Percentiles rank a stretch among this genome's conserved stretches.
These are phyloP conservation scores for Stegophylla sp. DNA, from an alignment of 2,888 invertebrate species.

Conservation along the genomic window DNA sequence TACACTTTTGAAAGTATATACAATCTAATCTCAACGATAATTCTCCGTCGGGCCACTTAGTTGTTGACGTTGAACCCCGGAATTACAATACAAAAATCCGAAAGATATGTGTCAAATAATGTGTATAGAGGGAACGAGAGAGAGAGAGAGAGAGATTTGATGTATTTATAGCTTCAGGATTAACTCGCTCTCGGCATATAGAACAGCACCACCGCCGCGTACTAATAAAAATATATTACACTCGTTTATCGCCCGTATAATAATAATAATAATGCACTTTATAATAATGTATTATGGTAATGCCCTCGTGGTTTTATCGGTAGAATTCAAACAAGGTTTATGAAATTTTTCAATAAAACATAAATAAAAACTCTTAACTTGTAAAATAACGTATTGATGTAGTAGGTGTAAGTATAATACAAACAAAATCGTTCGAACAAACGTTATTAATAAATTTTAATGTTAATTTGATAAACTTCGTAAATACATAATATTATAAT, in stretches of 20 bases:
- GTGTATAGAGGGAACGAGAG: no score
- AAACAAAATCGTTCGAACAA: not conserved
- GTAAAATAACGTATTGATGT: not conserved
- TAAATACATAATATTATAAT: no score
- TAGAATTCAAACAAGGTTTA: constrained; percentile 19
- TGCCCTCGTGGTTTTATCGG: constrained; percentile 30
- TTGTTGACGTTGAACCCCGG: constrained; percentile 17
- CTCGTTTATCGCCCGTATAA: constrained; percentile 21
- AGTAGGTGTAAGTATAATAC: no score
- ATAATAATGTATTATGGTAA: constrained; percentile 30
- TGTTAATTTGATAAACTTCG: not conserved
- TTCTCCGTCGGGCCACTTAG: constrained; percentile 26
- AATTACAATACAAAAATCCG: constrained; percentile 21
- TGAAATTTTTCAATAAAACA: constrained; percentile 7
- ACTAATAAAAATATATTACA: constrained; percentile 35
- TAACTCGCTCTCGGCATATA: constrained; percentile 4
- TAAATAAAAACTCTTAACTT: not conserved
- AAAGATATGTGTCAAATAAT: constrained; percentile 25
- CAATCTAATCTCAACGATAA: constrained; percentile 19
- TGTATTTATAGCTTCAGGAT: constrained; percentile 39
- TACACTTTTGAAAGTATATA: not conserved
- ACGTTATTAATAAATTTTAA: not conserved
- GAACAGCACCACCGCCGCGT: no score
- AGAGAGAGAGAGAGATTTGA: constrained; percentile 17
- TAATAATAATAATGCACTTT: constrained; percentile 42